Percentiles rank a stretch among this genome's conserved stretches.
Evolutionary conservation across 2,113 vertebrate species (phyloP).

Genomic region (Cebus imitator): DNA sequence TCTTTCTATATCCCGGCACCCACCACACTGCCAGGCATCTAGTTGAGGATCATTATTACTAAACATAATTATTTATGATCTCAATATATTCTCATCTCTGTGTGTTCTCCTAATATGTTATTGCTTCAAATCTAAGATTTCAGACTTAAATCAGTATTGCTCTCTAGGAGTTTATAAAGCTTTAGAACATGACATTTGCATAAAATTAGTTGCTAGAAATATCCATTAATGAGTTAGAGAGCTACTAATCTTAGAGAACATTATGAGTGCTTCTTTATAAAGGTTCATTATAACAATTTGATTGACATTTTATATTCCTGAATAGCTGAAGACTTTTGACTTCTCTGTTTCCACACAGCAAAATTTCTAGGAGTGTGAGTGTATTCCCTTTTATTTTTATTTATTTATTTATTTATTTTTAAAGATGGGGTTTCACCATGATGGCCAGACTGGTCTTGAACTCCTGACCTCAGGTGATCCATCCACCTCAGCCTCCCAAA

Average conservation of each 20-base stretch:
- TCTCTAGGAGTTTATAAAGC: background rate
- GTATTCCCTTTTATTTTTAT: background rate
- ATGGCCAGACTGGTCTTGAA: no score
- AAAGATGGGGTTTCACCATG: no score
- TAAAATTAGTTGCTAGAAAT: background rate
- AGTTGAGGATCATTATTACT: background rate
- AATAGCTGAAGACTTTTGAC: background rate
- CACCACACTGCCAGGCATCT: background rate
- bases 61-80: background rate
- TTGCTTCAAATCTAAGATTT: background rate
- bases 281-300: background rate
- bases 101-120: background rate
- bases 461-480: no score
- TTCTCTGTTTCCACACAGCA: background rate
- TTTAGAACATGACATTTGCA: background rate
- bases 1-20: background rate
- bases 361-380: background rate
- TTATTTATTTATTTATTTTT: no score
- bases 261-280: background rate
- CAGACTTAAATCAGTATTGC: background rate
- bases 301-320: conserved; percentile 23
- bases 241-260: background rate
- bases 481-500: no score
- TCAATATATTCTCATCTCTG: background rate
- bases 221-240: background rate